Evolutionary conservation across 2,113 vertebrate genomes (phyloP).

Genomic region (Perca fluviatilis): DNA sequence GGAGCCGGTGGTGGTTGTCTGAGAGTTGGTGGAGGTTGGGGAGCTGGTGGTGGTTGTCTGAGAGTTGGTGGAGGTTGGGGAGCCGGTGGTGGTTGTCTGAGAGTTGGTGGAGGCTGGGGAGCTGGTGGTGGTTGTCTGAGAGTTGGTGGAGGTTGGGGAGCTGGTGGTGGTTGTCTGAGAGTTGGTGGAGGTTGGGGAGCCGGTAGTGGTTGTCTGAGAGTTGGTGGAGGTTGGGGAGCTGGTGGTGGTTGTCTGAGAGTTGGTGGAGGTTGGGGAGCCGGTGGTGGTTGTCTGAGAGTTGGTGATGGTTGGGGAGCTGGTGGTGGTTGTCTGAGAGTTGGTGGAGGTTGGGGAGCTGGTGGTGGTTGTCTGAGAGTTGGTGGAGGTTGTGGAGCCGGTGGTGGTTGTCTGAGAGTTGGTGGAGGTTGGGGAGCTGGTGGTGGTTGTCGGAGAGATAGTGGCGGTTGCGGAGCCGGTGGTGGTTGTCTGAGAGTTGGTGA

Average conservation of each 20-base stretch:
- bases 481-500: neutral
- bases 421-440: neutral
- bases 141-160: neutral
- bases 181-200: neutral
- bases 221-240: neutral
- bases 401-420: accelerated
- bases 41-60: neutral
- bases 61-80: neutral
- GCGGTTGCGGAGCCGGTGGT: neutral
- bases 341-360: neutral
- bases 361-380: neutral
- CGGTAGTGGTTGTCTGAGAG: accelerated
- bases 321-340: neutral
- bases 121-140: neutral
- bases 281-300: neutral
- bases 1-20: neutral
- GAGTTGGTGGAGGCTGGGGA: neutral
- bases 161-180: accelerated
- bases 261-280: neutral
- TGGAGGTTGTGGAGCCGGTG: neutral
- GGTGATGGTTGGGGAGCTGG: neutral
- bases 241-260: neutral
- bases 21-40: neutral
- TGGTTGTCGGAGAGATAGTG: accelerated
- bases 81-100: neutral